These are phyloP conservation scores for Tenebrio molitor DNA, from an alignment of 1,140 invertebrate species.

Conservation along the genomic window DNA sequence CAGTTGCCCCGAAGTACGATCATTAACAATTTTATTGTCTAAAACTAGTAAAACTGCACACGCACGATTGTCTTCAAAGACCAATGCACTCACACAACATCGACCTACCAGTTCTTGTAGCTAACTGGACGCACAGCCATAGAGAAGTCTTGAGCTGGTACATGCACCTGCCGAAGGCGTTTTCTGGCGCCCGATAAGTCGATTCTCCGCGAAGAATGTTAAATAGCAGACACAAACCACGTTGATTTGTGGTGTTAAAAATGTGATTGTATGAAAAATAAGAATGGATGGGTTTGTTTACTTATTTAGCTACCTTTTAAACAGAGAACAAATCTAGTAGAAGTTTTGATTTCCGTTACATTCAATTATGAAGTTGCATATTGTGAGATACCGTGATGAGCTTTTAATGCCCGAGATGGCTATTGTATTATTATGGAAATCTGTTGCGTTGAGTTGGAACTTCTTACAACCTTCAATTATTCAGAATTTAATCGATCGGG, in stretches of 20 bases:
- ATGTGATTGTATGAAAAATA: not conserved
- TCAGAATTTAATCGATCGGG: slow-evolving; percentile 9
- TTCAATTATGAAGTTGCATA: slow-evolving; percentile 11
- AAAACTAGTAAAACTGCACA: slow-evolving; percentile 38
- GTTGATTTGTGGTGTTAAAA: not conserved
- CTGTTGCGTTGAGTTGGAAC: slow-evolving; percentile 14
- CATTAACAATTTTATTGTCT: too few species aligned
- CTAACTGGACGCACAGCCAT: slow-evolving; percentile 38
- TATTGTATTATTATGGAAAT: slow-evolving; percentile 31
- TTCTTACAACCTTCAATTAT: slow-evolving; percentile 17
- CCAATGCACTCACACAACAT: slow-evolving; percentile 34
- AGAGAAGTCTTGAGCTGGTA: slow-evolving; percentile 39
- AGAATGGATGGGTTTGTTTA: not conserved
- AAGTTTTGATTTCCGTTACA: not conserved
- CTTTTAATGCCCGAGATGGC: slow-evolving; percentile 14
- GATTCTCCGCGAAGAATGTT: slow-evolving; percentile 25
- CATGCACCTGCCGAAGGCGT: slow-evolving; percentile 38
- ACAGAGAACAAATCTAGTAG: not conserved
- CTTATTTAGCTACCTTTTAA: not conserved
- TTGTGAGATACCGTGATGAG: slow-evolving; percentile 28
- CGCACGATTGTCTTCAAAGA: slow-evolving; percentile 22
- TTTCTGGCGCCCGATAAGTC: slow-evolving; percentile 35
- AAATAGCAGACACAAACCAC: not conserved
- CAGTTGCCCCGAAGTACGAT: too few species aligned
- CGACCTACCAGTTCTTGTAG: slow-evolving; percentile 42